Evolutionary conservation across 2,797 vertebrate species (phyloP), one percentile per base, ranked within the genome.

Genomic region (Rhabdomys pumilio): DNA sequence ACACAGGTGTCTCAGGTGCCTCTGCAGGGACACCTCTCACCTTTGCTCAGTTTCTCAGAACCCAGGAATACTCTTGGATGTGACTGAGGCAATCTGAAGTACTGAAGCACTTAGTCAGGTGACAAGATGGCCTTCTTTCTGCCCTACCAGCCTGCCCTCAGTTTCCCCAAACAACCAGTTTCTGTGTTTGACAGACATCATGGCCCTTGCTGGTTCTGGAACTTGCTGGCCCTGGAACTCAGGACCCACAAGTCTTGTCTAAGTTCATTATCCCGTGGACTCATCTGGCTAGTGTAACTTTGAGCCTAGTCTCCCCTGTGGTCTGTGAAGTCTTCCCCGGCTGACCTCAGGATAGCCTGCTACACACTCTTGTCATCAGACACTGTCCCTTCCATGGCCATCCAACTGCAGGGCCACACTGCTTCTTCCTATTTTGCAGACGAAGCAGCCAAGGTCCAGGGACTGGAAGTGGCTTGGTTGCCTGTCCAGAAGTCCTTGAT

Each of bases 401-500:
- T 9, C 24, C 0, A 0, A 31, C 73, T 41, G 22, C 15, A 1
- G 8, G n/a, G 57, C 17, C 24, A 24, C 6, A 15, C 63, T 80
- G 69, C 6, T 1, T 1, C 0, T 13, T 7, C 29, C 29, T 19
- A 0, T 1, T 19, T 50, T 22, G 8, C 38, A 31, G 29, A 26
- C 0, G 67, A 61, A 29, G 47, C 41, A 19, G 73, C 44, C 0
- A 0, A 31, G 69, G 73, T 57, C 50, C 0, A 0, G 0, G 0
- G 9, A 11, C 11, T 24, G 8, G 1, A 80, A 19, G 63, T 5
- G 44, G 9, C 44, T 0, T 0, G 15, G 50, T 24, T 17, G 5
- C 59, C 61, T 13, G n/a, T 1, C 24, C 6, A 12, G 88, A 19
- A 0, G 0, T 20, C n/a, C 55, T 29, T 26, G 44, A 31, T 47